These are phyloP conservation scores for Pseudorasbora parva DNA, from an alignment of 2,113 vertebrate species.

Conservation along the genomic window DNA sequence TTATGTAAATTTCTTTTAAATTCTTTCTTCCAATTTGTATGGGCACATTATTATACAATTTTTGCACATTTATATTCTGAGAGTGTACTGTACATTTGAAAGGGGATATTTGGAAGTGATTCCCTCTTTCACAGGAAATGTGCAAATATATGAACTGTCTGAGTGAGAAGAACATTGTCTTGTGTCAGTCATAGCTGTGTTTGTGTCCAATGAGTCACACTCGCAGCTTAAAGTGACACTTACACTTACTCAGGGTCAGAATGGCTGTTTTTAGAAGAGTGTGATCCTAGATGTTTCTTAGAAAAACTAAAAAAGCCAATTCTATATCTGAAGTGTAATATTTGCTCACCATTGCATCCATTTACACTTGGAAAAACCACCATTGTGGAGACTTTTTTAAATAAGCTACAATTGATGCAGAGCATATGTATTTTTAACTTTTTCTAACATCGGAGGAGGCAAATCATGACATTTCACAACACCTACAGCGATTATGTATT, in stretches of 20 bases:
- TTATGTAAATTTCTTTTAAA: neutral
- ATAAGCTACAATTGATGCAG: neutral
- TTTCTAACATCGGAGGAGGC: neutral
- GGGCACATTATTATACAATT: neutral
- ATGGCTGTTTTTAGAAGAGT: conserved; percentile 10
- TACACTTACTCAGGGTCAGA: conserved; percentile 34
- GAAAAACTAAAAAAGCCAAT: neutral
- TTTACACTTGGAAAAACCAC: neutral
- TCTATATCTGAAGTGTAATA: neutral
- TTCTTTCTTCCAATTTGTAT: neutral
- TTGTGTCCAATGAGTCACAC: conserved; percentile 7
- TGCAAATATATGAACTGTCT: conserved; percentile 32
- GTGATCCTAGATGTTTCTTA: neutral
- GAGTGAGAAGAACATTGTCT: conserved; percentile 38
- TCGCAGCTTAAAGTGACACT: conserved; percentile 23
- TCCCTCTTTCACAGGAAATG: conserved; percentile 17
- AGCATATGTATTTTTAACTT: neutral
- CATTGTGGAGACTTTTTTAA: neutral
- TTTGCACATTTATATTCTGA: neutral
- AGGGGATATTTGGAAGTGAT: neutral
- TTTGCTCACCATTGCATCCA: neutral
- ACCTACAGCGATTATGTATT: neutral
- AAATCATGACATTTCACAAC: conserved; percentile 6
- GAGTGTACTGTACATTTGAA: neutral
- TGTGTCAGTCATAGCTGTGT: conserved; percentile 14